Percentiles rank a stretch among this genome's conserved stretches.
phyloP scores from a whole-genome alignment of 2,113 vertebrate genomes.

The Pogonocichla stellata region DNA sequence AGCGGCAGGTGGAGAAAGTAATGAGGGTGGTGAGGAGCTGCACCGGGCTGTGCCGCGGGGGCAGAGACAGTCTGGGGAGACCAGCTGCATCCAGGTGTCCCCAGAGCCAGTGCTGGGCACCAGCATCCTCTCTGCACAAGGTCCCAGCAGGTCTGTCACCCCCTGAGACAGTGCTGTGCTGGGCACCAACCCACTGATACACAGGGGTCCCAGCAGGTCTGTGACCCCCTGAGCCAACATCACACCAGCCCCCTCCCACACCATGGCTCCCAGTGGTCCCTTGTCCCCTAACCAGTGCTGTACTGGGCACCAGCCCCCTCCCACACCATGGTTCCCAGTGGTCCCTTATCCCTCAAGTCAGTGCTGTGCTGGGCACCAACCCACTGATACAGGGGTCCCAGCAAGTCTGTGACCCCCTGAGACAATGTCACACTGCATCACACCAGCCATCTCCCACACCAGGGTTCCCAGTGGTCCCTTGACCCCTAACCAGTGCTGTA shows the following conservation, averaged over 20 bases:
- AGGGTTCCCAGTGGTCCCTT: too few species aligned
- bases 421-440: too few species aligned
- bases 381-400: too few species aligned
- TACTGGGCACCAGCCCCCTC: background rate
- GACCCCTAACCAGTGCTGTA: too few species aligned
- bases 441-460: too few species aligned
- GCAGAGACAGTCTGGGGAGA: background rate
- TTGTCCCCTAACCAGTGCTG: fast-evolving
- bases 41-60: background rate
- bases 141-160: background rate
- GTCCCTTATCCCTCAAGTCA: background rate
- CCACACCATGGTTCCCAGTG: background rate
- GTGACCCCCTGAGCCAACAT: background rate
- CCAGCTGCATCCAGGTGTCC: fast-evolving
- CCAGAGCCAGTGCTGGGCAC: background rate
- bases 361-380: too few species aligned
- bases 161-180: too few species aligned
- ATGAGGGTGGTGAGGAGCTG: background rate
- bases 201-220: background rate
- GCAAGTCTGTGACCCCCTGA: too few species aligned
- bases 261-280: fast-evolving
- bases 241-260: background rate
- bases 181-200: background rate
- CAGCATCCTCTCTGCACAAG: background rate
- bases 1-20: constrained; percentile 21